Conservation (phyloP, 2,113 vertebrate species). For the Lophura nycthemera region DNA sequence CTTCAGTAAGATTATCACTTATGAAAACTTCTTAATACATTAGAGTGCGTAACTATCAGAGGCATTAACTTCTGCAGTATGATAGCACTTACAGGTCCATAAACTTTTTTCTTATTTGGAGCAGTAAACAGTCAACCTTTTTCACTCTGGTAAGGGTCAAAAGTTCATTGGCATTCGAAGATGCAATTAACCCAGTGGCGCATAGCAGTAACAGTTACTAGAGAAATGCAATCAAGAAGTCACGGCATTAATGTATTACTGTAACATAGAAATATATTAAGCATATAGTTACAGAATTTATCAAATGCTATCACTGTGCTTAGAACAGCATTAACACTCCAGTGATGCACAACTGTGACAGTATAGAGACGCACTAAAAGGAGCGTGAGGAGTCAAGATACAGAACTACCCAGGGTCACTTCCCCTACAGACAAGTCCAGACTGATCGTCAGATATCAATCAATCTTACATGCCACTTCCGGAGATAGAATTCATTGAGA, state of each 20-base stretch:
- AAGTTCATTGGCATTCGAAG: neutral
- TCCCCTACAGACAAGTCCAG: neutral
- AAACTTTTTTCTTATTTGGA: neutral
- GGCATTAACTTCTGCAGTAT: conserved; percentile 7
- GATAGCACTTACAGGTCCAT: neutral
- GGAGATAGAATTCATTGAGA: neutral
- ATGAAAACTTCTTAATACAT: neutral
- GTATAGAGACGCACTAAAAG: neutral
- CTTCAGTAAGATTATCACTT: too few species aligned
- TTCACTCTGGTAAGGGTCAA: neutral
- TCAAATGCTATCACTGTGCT: neutral
- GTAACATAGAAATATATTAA: neutral
- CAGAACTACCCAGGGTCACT: neutral
- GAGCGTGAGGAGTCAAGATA: neutral
- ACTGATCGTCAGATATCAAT: neutral
- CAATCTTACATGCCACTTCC: neutral
- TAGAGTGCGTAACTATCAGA: neutral
- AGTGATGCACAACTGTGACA: neutral
- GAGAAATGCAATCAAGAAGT: neutral
- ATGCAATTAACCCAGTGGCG: neutral
- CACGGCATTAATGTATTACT: neutral
- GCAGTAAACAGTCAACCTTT: neutral
- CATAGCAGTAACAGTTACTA: neutral
- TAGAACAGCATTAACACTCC: neutral
- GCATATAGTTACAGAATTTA: neutral